A percentile compares a stretch with the other conserved stretches of the same genome.
phyloP scores from a whole-genome alignment of 2,113 vertebrate species.

The Nycticorax nycticorax region DNA sequence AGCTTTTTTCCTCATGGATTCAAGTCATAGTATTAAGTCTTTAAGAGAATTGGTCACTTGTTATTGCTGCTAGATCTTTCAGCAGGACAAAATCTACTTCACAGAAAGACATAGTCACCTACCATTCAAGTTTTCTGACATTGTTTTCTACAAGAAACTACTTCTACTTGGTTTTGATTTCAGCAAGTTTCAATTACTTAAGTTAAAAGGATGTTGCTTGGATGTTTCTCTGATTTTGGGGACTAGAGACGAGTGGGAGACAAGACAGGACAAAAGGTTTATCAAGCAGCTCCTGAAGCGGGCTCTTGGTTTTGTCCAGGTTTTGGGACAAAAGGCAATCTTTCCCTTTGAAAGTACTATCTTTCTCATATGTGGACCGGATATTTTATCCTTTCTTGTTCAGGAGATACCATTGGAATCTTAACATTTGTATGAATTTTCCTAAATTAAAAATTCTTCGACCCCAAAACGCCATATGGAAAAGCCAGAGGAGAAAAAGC shows the following conservation, averaged over 20 bases:
- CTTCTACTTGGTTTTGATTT: not conserved
- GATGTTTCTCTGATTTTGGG: not conserved
- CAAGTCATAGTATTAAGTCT: not conserved
- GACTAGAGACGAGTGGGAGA: not conserved
- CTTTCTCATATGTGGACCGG: rapidly evolving
- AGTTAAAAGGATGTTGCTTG: not conserved
- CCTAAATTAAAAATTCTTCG: not conserved
- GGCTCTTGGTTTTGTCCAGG: not conserved
- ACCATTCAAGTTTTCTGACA: not conserved
- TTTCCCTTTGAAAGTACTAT: not conserved
- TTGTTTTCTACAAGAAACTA: not conserved
- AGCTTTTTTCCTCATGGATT: not conserved
- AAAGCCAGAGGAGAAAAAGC: not conserved
- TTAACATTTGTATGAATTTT: not conserved
- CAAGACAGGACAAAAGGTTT: not conserved
- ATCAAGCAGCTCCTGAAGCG: not conserved
- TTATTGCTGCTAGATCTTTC: not conserved
- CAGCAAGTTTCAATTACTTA: not conserved
- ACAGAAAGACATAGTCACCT: not conserved
- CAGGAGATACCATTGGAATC: not conserved
- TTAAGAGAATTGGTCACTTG: not conserved
- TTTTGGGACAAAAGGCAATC: not conserved
- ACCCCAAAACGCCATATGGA: rapidly evolving
- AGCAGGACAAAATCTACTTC: not conserved
- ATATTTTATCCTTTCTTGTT: not conserved